A percentile compares a stretch with the other conserved stretches of the same genome.
phyloP scores from a whole-genome alignment of 2,113 vertebrate genomes.

The Heterotilapia buettikoferi region DNA sequence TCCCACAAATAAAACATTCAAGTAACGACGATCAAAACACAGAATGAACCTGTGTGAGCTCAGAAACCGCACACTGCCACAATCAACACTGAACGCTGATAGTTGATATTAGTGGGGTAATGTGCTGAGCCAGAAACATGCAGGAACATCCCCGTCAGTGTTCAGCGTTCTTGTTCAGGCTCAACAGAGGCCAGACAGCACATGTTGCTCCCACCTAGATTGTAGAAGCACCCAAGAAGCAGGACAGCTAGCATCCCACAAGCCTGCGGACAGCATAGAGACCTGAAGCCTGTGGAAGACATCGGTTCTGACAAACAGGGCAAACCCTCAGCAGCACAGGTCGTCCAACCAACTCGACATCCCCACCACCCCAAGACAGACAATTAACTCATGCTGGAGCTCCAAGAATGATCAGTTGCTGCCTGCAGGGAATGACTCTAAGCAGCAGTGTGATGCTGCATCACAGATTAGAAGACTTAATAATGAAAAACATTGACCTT shows the following conservation, averaged over 20 bases:
- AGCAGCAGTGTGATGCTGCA: neutral
- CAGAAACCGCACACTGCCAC: neutral
- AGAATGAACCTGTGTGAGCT: neutral
- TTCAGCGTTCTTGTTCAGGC: neutral
- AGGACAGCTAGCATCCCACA: neutral
- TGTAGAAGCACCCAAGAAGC: neutral
- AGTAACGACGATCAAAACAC: neutral
- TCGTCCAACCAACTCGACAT: neutral
- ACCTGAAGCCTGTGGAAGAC: neutral
- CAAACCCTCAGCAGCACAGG: neutral
- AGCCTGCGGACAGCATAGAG: neutral
- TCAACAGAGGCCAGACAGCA: fast-evolving
- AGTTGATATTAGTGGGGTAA: neutral
- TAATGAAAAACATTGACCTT: neutral
- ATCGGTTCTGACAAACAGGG: neutral
- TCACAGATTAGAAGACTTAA: neutral
- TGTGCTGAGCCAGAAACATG: neutral
- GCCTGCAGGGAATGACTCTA: neutral
- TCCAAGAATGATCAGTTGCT: neutral
- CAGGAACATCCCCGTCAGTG: neutral
- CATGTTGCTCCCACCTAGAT: neutral
- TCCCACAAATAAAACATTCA: neutral
- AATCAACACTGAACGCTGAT: neutral
- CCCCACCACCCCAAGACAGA: neutral
- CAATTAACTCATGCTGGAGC: neutral